These are phyloP conservation scores for Drosophila cyrtoloma DNA, from an alignment of 2,888 invertebrate species.

Conservation along the genomic window DNA sequence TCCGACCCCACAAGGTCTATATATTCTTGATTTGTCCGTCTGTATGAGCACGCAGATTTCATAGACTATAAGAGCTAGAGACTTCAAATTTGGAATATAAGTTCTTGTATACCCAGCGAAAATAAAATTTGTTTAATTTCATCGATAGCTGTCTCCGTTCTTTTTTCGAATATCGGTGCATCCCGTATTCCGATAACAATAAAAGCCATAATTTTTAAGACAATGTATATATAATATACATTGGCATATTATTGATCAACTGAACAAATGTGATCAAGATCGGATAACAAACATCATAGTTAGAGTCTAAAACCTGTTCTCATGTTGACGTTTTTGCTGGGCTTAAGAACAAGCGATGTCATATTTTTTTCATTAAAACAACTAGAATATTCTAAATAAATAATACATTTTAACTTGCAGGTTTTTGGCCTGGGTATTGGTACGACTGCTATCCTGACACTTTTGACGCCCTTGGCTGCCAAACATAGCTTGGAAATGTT, in stretches of 20 bases:
- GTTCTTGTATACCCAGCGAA: background rate
- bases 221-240: too few species aligned
- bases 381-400: background rate
- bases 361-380: too few species aligned
- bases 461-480: constrained; percentile 92
- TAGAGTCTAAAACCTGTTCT: background rate
- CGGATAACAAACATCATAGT: too few species aligned
- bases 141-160: too few species aligned
- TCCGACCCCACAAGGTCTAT: background rate
- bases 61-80: background rate
- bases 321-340: background rate
- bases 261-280: too few species aligned
- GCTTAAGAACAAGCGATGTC: too few species aligned
- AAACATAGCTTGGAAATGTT: constrained; percentile 90
- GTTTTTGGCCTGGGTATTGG: constrained; percentile 92
- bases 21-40: background rate
- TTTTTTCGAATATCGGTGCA: too few species aligned
- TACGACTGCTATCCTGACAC: constrained; percentile 91
- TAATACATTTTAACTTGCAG: constrained; percentile 75
- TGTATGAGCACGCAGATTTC: background rate
- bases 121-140: background rate
- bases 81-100: background rate
- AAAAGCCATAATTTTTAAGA: too few species aligned
- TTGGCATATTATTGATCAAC: too few species aligned
- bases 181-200: too few species aligned